These are phyloP conservation scores for Metalampra italica DNA, from an alignment of 2,888 invertebrate species.

Conservation along the genomic window DNA sequence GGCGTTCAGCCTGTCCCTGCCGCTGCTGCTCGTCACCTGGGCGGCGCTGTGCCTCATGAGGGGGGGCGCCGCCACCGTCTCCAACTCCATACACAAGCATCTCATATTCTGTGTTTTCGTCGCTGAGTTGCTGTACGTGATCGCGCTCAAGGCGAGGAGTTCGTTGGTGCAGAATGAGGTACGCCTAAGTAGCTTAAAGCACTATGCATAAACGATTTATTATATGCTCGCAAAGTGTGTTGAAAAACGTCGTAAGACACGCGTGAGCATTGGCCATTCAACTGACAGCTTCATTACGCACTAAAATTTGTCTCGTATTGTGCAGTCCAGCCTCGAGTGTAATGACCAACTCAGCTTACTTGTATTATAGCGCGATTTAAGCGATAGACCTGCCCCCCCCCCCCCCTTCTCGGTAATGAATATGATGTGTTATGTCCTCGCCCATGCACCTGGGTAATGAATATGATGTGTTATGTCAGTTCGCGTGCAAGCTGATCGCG, in stretches of 20 bases:
- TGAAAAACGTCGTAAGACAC: too few species aligned
- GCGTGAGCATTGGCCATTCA: too few species aligned
- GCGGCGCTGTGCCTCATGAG: conserved; percentile 89
- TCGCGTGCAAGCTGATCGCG: conserved; percentile 92
- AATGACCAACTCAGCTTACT: too few species aligned
- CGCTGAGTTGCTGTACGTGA: conserved; percentile 90
- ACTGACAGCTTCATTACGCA: too few species aligned
- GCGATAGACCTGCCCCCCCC: too few species aligned
- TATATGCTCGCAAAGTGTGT: too few species aligned
- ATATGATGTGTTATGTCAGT: conserved; percentile 53
- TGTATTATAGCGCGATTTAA: too few species aligned
- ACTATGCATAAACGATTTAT: not conserved
- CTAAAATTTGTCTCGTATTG: too few species aligned
- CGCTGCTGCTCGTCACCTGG: conserved; percentile 87
- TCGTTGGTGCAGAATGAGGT: conserved; percentile 91
- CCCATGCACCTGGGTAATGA: too few species aligned
- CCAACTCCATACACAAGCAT: conserved; percentile 96
- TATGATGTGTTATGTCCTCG: too few species aligned
- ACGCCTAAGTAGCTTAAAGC: not conserved
- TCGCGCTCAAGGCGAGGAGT: conserved; percentile 90
- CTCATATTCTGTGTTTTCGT: conserved; percentile 93
- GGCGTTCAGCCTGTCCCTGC: conserved; percentile 90
- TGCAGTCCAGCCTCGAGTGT: too few species aligned
- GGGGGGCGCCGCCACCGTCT: conserved; percentile 90
- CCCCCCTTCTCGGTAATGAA: too few species aligned